phyloP scores from a whole-genome alignment of 2,888 invertebrate genomes.

The Agrotis puta region DNA sequence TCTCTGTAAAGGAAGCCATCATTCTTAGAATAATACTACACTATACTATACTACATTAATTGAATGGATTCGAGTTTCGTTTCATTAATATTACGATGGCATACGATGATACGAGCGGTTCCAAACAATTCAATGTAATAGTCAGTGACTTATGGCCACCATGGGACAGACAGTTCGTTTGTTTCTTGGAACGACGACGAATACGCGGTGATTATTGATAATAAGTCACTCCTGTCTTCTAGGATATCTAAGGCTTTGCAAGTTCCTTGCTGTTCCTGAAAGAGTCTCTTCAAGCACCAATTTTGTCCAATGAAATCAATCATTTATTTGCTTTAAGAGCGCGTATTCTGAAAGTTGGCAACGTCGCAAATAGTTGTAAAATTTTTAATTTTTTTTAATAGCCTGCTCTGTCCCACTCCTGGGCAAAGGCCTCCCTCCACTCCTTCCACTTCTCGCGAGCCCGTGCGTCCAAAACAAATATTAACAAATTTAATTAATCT shows the following conservation, averaged over 20 bases:
- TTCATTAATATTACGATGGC: slow-evolving; percentile 28
- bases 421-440: no score
- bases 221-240: neutral
- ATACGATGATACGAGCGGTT: neutral
- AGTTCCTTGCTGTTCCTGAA: no score
- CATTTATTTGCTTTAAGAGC: no score
- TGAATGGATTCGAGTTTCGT: slow-evolving; percentile 3
- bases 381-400: no score
- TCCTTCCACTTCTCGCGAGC: no score
- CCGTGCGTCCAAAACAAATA: no score
- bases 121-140: slow-evolving; percentile 5
- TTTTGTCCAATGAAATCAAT: no score
- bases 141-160: neutral
- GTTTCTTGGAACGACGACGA: neutral
- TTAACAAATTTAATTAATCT: no score
- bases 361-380: no score
- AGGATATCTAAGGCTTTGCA: neutral
- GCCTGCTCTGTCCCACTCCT: no score
- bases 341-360: no score
- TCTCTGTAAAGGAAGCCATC: slow-evolving; percentile 3
- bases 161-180: neutral
- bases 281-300: no score
- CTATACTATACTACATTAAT: neutral
- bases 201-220: neutral
- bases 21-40: neutral